Evolutionary conservation across 2,888 invertebrate genomes (phyloP).

Genomic region (Unio delphinus): DNA sequence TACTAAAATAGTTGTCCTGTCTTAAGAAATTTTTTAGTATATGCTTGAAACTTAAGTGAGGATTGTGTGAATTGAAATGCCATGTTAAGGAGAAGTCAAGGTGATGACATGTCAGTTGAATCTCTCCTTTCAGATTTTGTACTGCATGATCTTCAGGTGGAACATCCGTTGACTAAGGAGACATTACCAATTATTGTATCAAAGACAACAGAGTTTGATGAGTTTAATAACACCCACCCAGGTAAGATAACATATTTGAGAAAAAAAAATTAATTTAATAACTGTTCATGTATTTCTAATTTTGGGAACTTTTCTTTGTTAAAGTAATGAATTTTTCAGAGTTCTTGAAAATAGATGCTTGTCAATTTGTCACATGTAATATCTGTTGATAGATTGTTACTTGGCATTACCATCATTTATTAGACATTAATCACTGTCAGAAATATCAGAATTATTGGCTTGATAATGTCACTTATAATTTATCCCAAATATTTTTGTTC

Average conservation of each 20-base stretch:
- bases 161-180: slow-evolving; percentile 62
- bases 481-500: background rate
- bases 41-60: no score
- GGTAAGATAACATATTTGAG: slow-evolving; percentile 22
- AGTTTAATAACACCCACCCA: slow-evolving; percentile 32
- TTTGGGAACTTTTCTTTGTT: background rate
- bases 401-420: no score
- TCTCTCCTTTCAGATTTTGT: slow-evolving; percentile 24
- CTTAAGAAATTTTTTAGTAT: no score
- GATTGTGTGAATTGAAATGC: no score
- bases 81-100: background rate
- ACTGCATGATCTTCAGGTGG: slow-evolving; percentile 43
- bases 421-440: no score
- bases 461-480: background rate
- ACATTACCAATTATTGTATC: slow-evolving; percentile 60
- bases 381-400: no score
- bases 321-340: no score
- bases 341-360: no score
- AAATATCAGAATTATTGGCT: no score
- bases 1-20: no score
- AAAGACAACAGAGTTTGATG: slow-evolving; percentile 19
- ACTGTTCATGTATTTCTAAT: background rate
- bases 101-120: background rate
- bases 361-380: no score
- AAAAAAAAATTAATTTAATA: background rate